Base-by-base conservation (phyloP, 2,888 invertebrate genomes). In the Hirtodrosophila cameraria region DNA sequence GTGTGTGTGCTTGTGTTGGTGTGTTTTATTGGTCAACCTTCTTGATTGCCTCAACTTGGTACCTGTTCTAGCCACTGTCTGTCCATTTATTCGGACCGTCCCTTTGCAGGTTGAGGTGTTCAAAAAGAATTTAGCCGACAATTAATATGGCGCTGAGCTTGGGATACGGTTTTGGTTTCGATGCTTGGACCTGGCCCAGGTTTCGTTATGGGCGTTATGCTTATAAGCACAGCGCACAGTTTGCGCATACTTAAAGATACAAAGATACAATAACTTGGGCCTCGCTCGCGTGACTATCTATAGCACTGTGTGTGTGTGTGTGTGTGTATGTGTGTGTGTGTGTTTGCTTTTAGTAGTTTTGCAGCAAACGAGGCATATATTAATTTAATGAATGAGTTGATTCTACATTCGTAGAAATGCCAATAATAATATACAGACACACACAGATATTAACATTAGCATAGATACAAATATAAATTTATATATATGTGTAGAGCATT, bases 71-170 rank as follows among this genome's bases (percentile, higher is more conserved):
- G 38, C 46, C 41, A 57, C 25, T 9, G 36, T 48, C 54, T 4
- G 54, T 48, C 41, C 23, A 31, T 9, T 38, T 52, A 43, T 71
- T 53, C 52, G 28, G 36, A 28, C 67, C 48, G 57, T 57, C 49
- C 64, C 48, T 45, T 66, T 39, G 35, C 23, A 35, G 61, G 54
- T 77, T 62, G 43, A 53, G 54, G 59, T 59, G 72, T 79, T 79
- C 86, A 85, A 79, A 85, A 68, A 79, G 49, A 79, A 68, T 85
- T 82, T 68, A 79, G 83, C 79, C 83, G 86, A 85, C 86, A 85
- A 75, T 85, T 79, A 85, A 85, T 75, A 85, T 61, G 60, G 77
- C 58, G 60, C 63, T 70, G 70, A 69, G 62, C 69, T 78, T 73
- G 48, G 62, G 36, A 42, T 58, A 58, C 49, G 45, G 41, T 54